Percentiles rank a stretch among this genome's conserved stretches.
These are phyloP conservation scores for Trachelus stipa DNA, from an alignment of 2,888 invertebrate species.

Conservation along the genomic window DNA sequence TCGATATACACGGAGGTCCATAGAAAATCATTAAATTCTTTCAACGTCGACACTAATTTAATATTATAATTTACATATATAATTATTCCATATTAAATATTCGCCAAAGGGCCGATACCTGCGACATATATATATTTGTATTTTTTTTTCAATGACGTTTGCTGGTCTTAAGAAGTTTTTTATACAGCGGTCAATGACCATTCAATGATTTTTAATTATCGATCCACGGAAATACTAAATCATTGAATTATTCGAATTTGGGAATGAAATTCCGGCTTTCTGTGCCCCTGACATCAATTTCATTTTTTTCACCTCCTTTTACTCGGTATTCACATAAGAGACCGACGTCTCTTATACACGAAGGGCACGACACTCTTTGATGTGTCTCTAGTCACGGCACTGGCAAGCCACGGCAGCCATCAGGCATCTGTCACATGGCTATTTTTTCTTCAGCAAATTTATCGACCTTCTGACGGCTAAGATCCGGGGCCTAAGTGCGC, in stretches of 20 bases:
- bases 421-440: conserved; percentile 58
- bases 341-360: background rate
- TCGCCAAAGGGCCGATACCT: too few relatives aligned
- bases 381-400: conserved; percentile 36
- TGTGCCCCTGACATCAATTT: background rate
- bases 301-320: background rate
- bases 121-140: too few relatives aligned
- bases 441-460: conserved; percentile 60
- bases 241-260: background rate
- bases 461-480: conserved; percentile 52
- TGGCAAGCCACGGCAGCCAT: conserved; percentile 52
- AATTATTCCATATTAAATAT: background rate
- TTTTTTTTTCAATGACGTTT: too few relatives aligned
- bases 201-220: background rate
- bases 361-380: conserved; percentile 31
- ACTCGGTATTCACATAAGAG: background rate
- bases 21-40: background rate
- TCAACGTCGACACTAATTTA: background rate
- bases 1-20: too few relatives aligned
- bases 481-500: conserved; percentile 29
- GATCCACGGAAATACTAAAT: background rate
- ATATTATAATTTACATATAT: background rate
- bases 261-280: background rate
- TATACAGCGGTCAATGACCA: background rate
- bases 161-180: too few relatives aligned